Evolutionary conservation across 2,797 vertebrate species (phyloP).

Genomic region (Moxostoma hubbsi): DNA sequence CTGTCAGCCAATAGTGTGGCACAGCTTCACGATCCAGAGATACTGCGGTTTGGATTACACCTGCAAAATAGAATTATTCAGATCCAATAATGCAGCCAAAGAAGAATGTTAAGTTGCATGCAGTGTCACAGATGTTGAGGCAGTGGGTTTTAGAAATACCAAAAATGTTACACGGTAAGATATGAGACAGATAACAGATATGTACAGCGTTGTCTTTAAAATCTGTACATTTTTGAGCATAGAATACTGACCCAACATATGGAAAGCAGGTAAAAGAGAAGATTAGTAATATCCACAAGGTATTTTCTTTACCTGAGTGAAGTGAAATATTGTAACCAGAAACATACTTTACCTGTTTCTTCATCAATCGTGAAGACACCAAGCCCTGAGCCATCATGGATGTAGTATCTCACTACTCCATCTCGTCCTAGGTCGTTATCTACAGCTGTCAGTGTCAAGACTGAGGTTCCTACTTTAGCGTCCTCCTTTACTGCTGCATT

Average conservation of each 20-base stretch:
- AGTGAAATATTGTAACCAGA: slow-evolving; percentile 6
- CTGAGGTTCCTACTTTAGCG: slow-evolving; percentile 81
- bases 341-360: slow-evolving; percentile 86
- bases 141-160: background rate
- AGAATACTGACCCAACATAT: background rate
- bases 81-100: background rate
- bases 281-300: slow-evolving; percentile 2
- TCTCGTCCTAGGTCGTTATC: slow-evolving; percentile 89
- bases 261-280: background rate
- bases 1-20: slow-evolving; percentile 91
- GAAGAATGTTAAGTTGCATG: background rate
- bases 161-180: background rate
- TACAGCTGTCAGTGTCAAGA: slow-evolving; percentile 81
- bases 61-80: slow-evolving; percentile 69
- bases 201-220: background rate
- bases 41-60: slow-evolving; percentile 83
- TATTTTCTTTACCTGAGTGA: background rate
- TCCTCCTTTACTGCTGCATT: slow-evolving; percentile 86
- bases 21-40: slow-evolving; percentile 84
- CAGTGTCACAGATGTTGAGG: background rate
- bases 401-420: slow-evolving; percentile 88
- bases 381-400: slow-evolving; percentile 88
- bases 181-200: background rate
- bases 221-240: slow-evolving; percentile 4
- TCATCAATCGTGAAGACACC: slow-evolving; percentile 87